phyloP scores from a whole-genome alignment of 2,888 invertebrate species.

The Cactoblastis cactorum region DNA sequence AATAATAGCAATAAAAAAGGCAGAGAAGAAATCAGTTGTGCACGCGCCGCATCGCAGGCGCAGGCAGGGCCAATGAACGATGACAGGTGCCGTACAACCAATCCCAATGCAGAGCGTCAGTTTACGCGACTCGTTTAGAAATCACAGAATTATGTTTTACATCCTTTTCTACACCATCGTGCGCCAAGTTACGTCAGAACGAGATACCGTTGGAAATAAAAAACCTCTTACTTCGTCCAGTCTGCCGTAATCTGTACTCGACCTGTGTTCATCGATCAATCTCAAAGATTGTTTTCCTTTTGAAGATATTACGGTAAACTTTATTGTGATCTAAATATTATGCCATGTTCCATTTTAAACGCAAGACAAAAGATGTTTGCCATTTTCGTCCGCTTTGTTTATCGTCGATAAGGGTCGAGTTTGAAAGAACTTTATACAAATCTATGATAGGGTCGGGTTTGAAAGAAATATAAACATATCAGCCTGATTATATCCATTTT shows the following conservation, averaged over 20 bases:
- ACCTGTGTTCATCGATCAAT: constrained; percentile 48
- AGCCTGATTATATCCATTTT: no score
- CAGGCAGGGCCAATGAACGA: constrained; percentile 70
- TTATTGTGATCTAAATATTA: no score
- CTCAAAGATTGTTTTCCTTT: constrained; percentile 32
- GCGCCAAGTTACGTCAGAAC: constrained; percentile 22
- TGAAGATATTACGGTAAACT: constrained; percentile 32
- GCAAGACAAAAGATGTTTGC: no score
- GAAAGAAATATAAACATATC: no score
- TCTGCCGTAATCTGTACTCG: constrained; percentile 28
- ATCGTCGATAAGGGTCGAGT: constrained; percentile 18
- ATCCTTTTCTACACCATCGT: constrained; percentile 39
- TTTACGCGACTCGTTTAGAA: constrained; percentile 49
- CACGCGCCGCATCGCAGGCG: constrained; percentile 49
- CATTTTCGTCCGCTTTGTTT: constrained; percentile 21
- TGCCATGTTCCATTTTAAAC: constrained; percentile 13
- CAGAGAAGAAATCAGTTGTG: constrained; percentile 46
- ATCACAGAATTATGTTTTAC: constrained; percentile 47
- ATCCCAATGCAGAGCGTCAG: constrained; percentile 46
- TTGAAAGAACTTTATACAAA: no score
- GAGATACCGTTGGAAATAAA: constrained; percentile 24
- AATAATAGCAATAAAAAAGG: constrained; percentile 38
- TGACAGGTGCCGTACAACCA: constrained; percentile 63
- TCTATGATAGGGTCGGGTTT: no score
- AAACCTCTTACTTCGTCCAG: constrained; percentile 27